phyloP scores from a whole-genome alignment of 2,888 invertebrate genomes.

The Drosophila fungiperda region DNA sequence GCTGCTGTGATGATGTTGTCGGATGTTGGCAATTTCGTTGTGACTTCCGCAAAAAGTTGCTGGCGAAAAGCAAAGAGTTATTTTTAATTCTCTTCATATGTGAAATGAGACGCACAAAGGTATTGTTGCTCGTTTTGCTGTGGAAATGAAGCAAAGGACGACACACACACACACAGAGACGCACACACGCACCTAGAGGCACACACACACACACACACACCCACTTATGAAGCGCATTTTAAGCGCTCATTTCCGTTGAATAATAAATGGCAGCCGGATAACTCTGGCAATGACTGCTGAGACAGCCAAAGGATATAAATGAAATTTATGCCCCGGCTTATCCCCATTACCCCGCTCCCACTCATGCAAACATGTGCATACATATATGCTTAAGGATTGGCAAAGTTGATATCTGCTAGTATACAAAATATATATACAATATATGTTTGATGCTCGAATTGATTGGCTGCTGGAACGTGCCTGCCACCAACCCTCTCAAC shows the following conservation, averaged over 20 bases:
- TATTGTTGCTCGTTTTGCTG: neutral
- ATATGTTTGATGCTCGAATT: constrained; percentile 58
- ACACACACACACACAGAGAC: constrained; percentile 6
- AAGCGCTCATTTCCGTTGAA: constrained; percentile 67
- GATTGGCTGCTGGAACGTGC: constrained; percentile 68
- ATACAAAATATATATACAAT: constrained; percentile 1
- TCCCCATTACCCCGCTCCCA: neutral
- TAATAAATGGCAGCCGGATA: constrained; percentile 57
- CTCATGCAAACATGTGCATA: constrained; percentile 7
- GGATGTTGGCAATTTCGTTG: constrained; percentile 74
- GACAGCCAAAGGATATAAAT: constrained; percentile 54
- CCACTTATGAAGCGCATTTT: constrained; percentile 29
- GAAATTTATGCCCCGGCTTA: constrained; percentile 40
- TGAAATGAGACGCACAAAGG: constrained; percentile 32
- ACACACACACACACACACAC: neutral
- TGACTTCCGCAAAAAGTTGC: constrained; percentile 60
- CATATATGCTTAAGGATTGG: constrained; percentile 29
- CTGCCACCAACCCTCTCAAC: neutral
- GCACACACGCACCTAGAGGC: neutral
- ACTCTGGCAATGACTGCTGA: constrained; percentile 31
- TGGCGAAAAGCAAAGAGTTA: constrained; percentile 65
- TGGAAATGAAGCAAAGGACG: neutral
- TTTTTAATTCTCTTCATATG: constrained; percentile 72
- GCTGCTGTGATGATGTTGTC: constrained; percentile 27
- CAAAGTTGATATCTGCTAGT: constrained; percentile 41